These are phyloP conservation scores for Zaprionus capensis DNA, from an alignment of 1,140 invertebrate species.

Conservation along the genomic window DNA sequence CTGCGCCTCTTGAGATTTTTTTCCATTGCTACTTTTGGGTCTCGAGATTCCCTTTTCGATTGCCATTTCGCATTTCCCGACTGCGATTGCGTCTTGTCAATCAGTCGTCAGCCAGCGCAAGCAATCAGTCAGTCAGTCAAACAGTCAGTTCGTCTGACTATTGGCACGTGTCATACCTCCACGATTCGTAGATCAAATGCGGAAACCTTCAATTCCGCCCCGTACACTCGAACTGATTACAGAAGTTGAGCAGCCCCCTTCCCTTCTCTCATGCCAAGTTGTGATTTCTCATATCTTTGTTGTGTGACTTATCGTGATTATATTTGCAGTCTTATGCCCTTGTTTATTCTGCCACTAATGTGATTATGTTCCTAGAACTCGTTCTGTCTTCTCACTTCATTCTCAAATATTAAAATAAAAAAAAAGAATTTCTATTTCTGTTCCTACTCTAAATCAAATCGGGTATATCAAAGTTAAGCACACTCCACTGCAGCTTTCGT, in stretches of 20 bases:
- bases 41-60: slow-evolving; percentile 5
- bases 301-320: neutral
- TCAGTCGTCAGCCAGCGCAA: neutral
- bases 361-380: neutral
- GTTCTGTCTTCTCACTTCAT: neutral
- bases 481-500: too few species aligned
- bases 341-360: neutral
- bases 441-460: too few species aligned
- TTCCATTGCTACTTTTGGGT: neutral
- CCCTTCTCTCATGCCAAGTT: neutral
- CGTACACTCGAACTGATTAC: neutral
- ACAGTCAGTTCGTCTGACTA: neutral
- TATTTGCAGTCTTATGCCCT: neutral
- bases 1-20: neutral
- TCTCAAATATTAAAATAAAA: neutral
- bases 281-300: neutral
- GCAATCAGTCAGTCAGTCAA: neutral
- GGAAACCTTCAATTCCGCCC: neutral
- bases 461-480: too few species aligned
- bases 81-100: neutral
- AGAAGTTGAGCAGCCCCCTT: neutral
- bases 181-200: neutral
- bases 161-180: neutral
- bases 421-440: too few species aligned
- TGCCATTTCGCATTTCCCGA: neutral